A percentile compares a stretch with the other conserved stretches of the same genome.
Conservation (phyloP, 2,888 invertebrate genomes). For the Polydrusus cervinus region DNA sequence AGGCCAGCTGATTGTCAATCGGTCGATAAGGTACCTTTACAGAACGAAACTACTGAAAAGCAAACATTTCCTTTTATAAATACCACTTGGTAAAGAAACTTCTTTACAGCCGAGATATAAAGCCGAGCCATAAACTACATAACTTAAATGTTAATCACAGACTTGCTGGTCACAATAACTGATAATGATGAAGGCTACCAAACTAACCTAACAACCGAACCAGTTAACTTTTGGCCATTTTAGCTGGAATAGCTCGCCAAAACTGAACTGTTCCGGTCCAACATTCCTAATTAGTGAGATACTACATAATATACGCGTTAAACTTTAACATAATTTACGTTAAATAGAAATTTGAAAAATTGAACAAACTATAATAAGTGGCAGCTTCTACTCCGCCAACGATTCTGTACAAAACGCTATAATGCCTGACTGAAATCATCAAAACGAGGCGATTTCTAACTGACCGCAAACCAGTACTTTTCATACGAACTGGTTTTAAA, state of each 20-base stretch:
- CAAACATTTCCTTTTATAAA: too few relatives aligned
- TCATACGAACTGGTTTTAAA: too few relatives aligned
- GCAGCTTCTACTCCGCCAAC: slow-evolving; percentile 24
- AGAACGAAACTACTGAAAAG: too few relatives aligned
- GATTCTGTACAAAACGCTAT: slow-evolving; percentile 24
- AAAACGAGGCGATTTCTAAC: not conserved
- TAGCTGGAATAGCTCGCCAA: too few relatives aligned
- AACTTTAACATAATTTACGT: slow-evolving; percentile 14
- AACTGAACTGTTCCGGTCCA: not conserved
- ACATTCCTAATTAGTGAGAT: slow-evolving; percentile 9
- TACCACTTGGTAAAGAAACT: slow-evolving; percentile 1
- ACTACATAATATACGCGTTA: slow-evolving; percentile 9
- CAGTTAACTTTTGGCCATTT: not conserved
- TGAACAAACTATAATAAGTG: slow-evolving; percentile 12
- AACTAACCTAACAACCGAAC: not conserved
- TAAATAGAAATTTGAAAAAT: slow-evolving; percentile 19
- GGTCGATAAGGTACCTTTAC: too few relatives aligned
- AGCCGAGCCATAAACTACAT: slow-evolving; percentile 19
- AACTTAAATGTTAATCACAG: slow-evolving; percentile 42
- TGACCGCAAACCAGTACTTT: not conserved
- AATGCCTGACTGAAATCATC: slow-evolving; percentile 26
- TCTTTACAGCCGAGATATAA: not conserved
- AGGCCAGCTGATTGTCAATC: too few relatives aligned
- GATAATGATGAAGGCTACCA: slow-evolving; percentile 5
- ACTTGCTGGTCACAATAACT: slow-evolving; percentile 40